These are phyloP conservation scores for Pollenia amentaria DNA, from an alignment of 2,888 invertebrate genomes.

Conservation along the genomic window DNA sequence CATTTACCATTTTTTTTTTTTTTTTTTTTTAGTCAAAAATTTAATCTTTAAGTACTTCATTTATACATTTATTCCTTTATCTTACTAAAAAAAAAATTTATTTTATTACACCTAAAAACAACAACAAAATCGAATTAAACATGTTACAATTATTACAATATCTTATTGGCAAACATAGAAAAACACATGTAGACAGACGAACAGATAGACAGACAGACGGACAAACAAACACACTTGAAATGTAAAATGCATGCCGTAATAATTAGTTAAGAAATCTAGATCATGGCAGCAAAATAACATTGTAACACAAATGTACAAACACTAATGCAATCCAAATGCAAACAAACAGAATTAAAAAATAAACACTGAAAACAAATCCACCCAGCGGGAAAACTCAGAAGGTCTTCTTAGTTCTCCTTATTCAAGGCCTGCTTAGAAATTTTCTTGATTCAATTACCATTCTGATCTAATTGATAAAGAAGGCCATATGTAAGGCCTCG, in stretches of 20 bases:
- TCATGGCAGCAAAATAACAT: slow-evolving; percentile 80
- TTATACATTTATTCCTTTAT: too few species aligned
- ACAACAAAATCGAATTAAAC: slow-evolving; percentile 12
- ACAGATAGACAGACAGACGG: neutral
- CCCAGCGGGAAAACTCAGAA: too few species aligned
- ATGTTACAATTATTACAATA: slow-evolving; percentile 23
- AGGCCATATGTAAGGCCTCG: too few species aligned
- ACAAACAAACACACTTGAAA: slow-evolving; percentile 62
- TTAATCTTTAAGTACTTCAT: too few species aligned
- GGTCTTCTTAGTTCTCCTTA: too few species aligned
- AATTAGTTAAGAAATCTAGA: slow-evolving; percentile 80
- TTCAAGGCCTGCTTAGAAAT: too few species aligned
- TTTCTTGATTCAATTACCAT: too few species aligned
- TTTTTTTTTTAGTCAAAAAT: too few species aligned
- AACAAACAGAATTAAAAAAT: slow-evolving; percentile 6
- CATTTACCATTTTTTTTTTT: too few species aligned
- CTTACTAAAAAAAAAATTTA: neutral
- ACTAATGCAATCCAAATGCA: slow-evolving; percentile 45
- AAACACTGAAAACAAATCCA: too few species aligned
- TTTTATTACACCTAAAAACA: slow-evolving; percentile 46
- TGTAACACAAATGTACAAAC: slow-evolving; percentile 76
- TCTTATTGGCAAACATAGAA: slow-evolving; percentile 63
- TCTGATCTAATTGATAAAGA: too few species aligned
- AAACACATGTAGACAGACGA: neutral
- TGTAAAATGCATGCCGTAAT: slow-evolving; percentile 76